Conservation (phyloP, 2,113 vertebrate species). For the Ailurus styani region DNA sequence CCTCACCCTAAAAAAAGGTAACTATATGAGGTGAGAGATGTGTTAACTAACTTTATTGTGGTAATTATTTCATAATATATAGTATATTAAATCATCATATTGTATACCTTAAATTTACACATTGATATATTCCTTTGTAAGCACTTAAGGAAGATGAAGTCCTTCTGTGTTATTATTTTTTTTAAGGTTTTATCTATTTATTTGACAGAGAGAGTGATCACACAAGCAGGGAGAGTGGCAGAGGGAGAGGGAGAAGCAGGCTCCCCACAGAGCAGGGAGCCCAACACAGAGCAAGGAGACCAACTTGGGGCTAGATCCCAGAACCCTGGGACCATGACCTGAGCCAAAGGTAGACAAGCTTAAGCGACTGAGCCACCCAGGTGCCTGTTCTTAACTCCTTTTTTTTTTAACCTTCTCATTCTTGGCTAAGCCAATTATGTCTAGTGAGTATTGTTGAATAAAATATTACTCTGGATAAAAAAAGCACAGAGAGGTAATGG, state of each 20-base stretch:
- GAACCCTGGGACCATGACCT: not conserved
- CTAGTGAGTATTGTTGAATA: not conserved
- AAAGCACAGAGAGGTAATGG: not conserved
- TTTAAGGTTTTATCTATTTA: not conserved
- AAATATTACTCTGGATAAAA: not conserved
- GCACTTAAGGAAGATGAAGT: not conserved
- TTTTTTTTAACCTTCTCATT: not conserved
- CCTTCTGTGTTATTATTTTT: not conserved
- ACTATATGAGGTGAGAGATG: not conserved
- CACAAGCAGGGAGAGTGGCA: not conserved
- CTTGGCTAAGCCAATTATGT: not conserved
- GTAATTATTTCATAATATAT: not conserved
- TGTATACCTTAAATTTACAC: not conserved
- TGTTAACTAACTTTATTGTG: not conserved
- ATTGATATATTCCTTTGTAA: not conserved
- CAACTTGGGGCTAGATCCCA: not conserved
- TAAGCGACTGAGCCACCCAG: not conserved
- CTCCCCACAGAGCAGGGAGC: not conserved
- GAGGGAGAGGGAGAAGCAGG: not conserved
- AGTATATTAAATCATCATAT: not conserved
- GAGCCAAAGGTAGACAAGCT: not conserved
- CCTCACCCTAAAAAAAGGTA: not conserved
- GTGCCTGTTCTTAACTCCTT: not conserved
- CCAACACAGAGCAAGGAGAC: not conserved
- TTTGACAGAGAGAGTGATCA: not conserved